Base-by-base conservation (phyloP, 2,797 vertebrate genomes). In the Bradypodion pumilum region DNA sequence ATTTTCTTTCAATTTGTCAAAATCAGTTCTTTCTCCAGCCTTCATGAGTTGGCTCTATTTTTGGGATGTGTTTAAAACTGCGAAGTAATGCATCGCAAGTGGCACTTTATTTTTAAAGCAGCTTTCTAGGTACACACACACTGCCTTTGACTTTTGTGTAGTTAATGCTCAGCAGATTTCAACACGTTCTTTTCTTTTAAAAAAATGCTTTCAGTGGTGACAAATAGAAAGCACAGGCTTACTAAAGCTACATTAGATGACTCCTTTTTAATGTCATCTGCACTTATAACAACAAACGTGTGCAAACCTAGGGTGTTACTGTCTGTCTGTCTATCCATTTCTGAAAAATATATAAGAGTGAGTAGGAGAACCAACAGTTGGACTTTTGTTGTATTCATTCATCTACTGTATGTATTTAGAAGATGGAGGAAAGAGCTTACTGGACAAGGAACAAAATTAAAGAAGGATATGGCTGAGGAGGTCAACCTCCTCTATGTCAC, bases 1-100 rank as follows among this genome's bases (percentile, higher is more conserved):
- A 89, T 89, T 92, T 91, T 90, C 94, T 89, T 90, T 86, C 88
- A 91, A 90, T 90, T 89, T 88, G 85, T 90, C 91, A 86, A 89
- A 91, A 86, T 68, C 21, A 90, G 68, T 88, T 85, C 81, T 90
- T 79, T 88, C 80, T 35, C 80, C 59, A 66, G 63, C 74, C 77
- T 85, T 86, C 88, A 83, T 49, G n/a, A 81, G 65, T 42, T 44
- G 3, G 10, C 21, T 35, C 49, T 44, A 21, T n/a, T 13, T 83
- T 69, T 70, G n/a, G 32, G 90, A 84, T 2, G 4, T 15, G 37
- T 23, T 0, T 83, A 82, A 1, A 12, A 25, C 21, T 70, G 27
- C 2, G 10, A 42, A 70, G 40, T 23, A 70, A 42, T 4, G 27
- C 40, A 42, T 70, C 40, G 27, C 23, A 69, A 69, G 16, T 52